Evolutionary conservation across 2,888 invertebrate species (phyloP).

Genomic region (Chrysopilus asiliformis): DNA sequence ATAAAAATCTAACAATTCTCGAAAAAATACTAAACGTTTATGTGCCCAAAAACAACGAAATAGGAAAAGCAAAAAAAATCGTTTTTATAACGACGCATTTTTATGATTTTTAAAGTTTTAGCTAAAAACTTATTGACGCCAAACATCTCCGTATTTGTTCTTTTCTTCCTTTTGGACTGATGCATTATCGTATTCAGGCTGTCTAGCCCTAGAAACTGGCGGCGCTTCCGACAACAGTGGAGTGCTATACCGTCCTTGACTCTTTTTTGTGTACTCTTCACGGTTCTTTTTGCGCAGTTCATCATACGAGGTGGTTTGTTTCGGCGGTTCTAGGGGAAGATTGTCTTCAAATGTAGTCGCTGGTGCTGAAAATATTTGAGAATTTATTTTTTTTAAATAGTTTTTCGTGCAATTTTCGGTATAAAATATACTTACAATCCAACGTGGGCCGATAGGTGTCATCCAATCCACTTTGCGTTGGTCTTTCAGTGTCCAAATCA

Average conservation of each 20-base stretch:
- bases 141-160: constrained; percentile 34
- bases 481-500: constrained; percentile 51
- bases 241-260: constrained; percentile 22
- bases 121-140: constrained; percentile 32
- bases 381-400: not conserved
- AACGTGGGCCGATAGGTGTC: constrained; percentile 42
- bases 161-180: constrained; percentile 10
- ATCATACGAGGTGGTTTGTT: constrained; percentile 49
- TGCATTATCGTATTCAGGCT: not conserved
- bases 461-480: constrained; percentile 44
- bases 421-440: constrained; percentile 35
- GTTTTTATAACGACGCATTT: too few species aligned
- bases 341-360: constrained; percentile 37
- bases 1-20: too few species aligned
- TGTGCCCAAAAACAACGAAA: too few species aligned
- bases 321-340: constrained; percentile 35
- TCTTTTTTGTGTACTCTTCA: constrained; percentile 41
- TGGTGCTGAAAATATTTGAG: constrained; percentile 16
- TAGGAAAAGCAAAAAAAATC: too few species aligned
- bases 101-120: too few species aligned
- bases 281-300: constrained; percentile 58
- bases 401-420: constrained; percentile 1
- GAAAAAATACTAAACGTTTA: too few species aligned
- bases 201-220: constrained; percentile 13
- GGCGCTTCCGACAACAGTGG: constrained; percentile 20